A percentile compares a stretch with the other conserved stretches of the same genome.
phyloP scores from a whole-genome alignment of 1,140 invertebrate species.

The Fragariocoptes setiger region DNA sequence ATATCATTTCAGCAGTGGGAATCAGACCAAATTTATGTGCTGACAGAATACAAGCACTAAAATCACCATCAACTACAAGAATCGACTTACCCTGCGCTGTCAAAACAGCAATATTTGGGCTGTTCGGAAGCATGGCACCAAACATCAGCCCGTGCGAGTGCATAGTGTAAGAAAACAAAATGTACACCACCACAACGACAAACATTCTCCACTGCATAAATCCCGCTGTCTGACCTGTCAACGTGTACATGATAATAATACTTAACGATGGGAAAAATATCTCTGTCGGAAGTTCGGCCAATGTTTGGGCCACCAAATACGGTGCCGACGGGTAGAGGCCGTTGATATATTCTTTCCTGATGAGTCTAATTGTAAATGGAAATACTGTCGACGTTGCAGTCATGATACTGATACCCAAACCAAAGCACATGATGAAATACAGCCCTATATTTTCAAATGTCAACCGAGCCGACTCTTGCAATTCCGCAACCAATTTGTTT shows the following conservation, averaged over 20 bases:
- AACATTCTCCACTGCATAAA: neutral
- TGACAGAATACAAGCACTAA: too few species aligned
- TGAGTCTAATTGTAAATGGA: constrained; percentile 28
- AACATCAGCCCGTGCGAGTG: neutral
- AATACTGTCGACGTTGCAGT: constrained; percentile 19
- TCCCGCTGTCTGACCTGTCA: neutral
- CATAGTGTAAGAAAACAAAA: neutral
- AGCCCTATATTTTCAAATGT: neutral
- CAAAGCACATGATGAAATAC: neutral
- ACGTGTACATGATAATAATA: neutral
- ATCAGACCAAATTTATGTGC: too few species aligned
- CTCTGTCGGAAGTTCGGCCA: constrained; percentile 80
- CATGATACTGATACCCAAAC: neutral
- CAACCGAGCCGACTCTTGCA: neutral
- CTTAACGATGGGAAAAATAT: neutral
- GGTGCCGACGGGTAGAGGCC: constrained; percentile 89
- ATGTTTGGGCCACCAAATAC: constrained; percentile 74
- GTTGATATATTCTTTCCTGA: constrained; percentile 74
- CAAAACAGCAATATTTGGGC: neutral
- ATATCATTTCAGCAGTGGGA: too few species aligned
- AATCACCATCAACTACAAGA: too few species aligned
- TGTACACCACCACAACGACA: neutral
- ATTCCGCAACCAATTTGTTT: neutral
- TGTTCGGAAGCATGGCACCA: neutral
- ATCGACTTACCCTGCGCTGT: neutral